Evolutionary conservation across 2,113 vertebrate genomes (phyloP), one percentile per base, ranked within the genome.

Genomic region (Trogon surrucura): DNA sequence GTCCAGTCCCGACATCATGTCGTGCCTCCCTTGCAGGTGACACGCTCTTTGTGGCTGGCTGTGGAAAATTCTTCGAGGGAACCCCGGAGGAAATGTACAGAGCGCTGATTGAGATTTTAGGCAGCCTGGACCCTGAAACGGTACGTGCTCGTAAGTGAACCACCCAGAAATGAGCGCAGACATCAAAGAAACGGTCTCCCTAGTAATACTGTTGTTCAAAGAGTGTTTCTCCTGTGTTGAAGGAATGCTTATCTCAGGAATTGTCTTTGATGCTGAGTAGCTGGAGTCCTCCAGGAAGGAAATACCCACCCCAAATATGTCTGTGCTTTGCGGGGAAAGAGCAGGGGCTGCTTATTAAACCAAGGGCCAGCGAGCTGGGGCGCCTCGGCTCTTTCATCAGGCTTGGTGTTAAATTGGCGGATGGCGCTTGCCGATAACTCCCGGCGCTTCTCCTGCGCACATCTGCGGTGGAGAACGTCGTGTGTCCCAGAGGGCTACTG

Each of bases 41-140:
- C 97, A 99, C 99, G 0, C 96, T 99, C 62, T 99, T 99, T 53
- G 98, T 99, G 89, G 99, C 98, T 2, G 99, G 99, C 22, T 99
- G 99, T 29, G 99, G 99, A 57, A 99, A 99, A 94, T 99, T 99
- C 97, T 99, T 99, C 8, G 99, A 99, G 96, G 99, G 99, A 16
- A 99, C 99, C 0, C 98, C 99, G 0, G 99, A 99, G 2, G 99
- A 99, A 92, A 99, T 99, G 99, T 98, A 99, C 97, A 98, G 93
- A 97, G 99, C 99, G 0, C 96, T 99, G 97, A 98, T 99, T 2
- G 98, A 99, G 51, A 96, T 99, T 85, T 91, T 99, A 85, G 99
- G 99, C 57, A 97, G 92, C 57, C 97, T 99, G 65, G 99, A 99
- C 60, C 98, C 99, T 38, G 92, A 98, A 96, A 99, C 99, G 51